These are phyloP conservation scores for Falco peregrinus DNA, from an alignment of 2,797 vertebrate species.

Conservation along the genomic window DNA sequence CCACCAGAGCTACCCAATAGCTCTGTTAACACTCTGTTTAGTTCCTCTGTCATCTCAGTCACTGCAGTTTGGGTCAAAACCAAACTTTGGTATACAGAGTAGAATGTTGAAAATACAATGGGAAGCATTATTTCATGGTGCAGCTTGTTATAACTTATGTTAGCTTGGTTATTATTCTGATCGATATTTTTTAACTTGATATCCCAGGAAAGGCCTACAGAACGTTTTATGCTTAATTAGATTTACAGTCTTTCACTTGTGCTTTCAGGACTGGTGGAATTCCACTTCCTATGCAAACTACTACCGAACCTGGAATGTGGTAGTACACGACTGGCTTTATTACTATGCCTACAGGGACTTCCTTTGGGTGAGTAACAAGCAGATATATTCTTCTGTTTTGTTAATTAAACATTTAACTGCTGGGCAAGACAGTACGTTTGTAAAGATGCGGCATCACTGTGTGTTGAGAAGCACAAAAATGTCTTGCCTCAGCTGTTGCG, in stretches of 20 bases:
- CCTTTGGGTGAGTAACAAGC: constrained; percentile 83
- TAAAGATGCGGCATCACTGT: not conserved
- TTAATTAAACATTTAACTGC: not conserved
- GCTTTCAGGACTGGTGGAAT: constrained; percentile 96
- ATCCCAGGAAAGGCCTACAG: not conserved
- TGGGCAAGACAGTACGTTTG: not conserved
- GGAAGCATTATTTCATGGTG: not conserved
- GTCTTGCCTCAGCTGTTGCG: not conserved
- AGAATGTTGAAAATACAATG: not conserved
- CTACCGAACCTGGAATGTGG: constrained; percentile 96
- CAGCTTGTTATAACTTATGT: not conserved
- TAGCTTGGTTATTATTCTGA: not conserved
- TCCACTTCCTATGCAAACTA: constrained; percentile 97
- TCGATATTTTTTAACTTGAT: not conserved
- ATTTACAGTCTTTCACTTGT: not conserved
- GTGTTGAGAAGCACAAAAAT: not conserved
- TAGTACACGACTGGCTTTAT: constrained; percentile 97
- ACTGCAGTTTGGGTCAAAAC: not conserved
- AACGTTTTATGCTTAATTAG: not conserved
- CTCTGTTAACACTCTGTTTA: not conserved
- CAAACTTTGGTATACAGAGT: not conserved
- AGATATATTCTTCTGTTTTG: not conserved
- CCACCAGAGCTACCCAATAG: not conserved
- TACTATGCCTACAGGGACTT: constrained; percentile 94
- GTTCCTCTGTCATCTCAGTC: not conserved